Percentiles rank a stretch among this genome's conserved stretches.
Evolutionary conservation across 2,113 vertebrate genomes (phyloP).

Genomic region (Caranx ignobilis): DNA sequence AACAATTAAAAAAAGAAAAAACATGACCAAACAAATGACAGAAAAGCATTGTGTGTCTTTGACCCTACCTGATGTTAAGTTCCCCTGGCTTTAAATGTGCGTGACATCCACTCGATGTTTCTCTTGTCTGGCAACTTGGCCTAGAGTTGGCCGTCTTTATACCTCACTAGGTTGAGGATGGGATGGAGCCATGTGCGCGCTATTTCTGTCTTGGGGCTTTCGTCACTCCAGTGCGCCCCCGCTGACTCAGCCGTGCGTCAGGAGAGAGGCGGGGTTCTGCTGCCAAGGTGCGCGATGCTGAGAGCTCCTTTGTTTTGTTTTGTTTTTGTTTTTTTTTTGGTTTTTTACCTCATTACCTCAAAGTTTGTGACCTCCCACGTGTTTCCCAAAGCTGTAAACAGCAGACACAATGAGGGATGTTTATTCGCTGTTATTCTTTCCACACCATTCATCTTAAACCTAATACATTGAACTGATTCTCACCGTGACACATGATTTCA

Average conservation of each 20-base stretch:
- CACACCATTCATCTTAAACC: not conserved
- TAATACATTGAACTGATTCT: not conserved
- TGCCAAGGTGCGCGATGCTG: not conserved
- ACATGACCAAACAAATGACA: not conserved
- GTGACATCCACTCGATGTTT: conserved; percentile 30
- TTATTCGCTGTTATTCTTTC: too few species aligned
- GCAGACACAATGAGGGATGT: not conserved
- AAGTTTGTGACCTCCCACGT: not conserved
- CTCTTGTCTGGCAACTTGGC: conserved; percentile 17
- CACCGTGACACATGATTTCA: not conserved
- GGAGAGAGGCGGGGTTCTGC: conserved; percentile 57
- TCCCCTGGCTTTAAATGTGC: conserved; percentile 15
- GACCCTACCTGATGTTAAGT: conserved; percentile 58
- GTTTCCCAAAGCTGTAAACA: not conserved
- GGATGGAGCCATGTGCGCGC: conserved; percentile 41
- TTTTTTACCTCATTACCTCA: not conserved
- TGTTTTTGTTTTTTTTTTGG: not conserved
- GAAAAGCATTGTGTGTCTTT: not conserved
- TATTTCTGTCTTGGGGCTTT: conserved; percentile 22
- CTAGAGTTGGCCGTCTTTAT: conserved; percentile 32
- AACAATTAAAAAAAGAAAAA: not conserved
- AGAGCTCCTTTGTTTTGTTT: conserved; percentile 41
- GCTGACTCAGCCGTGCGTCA: conserved; percentile 76
- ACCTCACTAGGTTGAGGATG: not conserved
- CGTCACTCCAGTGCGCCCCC: conserved; percentile 38